Evolutionary conservation across 92 coral and sea anemone species (phyloP).

Genomic region (Phenganax marumi): DNA sequence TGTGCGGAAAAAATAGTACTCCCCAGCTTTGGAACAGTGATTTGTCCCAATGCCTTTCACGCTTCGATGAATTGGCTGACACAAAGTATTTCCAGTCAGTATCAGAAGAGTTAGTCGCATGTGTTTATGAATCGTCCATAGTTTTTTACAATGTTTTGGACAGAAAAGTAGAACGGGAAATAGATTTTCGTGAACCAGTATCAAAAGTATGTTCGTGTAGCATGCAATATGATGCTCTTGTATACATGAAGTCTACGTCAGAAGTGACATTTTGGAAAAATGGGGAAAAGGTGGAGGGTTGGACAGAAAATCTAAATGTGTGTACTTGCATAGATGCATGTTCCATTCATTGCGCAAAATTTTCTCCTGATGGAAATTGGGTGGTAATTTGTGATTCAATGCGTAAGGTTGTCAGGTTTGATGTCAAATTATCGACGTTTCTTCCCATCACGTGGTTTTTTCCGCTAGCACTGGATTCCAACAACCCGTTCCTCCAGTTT

Average conservation of each 20-base stretch:
- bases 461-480: not conserved
- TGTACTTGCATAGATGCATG: not conserved
- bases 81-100: not conserved
- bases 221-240: not conserved
- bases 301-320: not conserved
- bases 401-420: not conserved
- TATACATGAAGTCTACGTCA: not conserved
- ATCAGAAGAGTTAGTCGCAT: slow-evolving; percentile 34
- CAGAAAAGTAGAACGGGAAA: not conserved
- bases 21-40: slow-evolving; percentile 47
- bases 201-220: not conserved
- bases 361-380: not conserved
- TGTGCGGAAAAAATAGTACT: not conserved
- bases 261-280: not conserved
- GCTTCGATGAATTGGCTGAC: not conserved
- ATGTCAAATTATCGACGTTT: not conserved
- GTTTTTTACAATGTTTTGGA: not conserved
- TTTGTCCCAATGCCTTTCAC: slow-evolving; percentile 15
- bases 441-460: not conserved
- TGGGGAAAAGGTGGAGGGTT: not conserved
- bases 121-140: not conserved
- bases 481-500: not conserved
- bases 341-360: not conserved
- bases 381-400: not conserved
- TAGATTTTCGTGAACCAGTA: not conserved